These are phyloP conservation scores for Anguilla obscura DNA, from an alignment of 2,797 vertebrate genomes.

Conservation along the genomic window DNA sequence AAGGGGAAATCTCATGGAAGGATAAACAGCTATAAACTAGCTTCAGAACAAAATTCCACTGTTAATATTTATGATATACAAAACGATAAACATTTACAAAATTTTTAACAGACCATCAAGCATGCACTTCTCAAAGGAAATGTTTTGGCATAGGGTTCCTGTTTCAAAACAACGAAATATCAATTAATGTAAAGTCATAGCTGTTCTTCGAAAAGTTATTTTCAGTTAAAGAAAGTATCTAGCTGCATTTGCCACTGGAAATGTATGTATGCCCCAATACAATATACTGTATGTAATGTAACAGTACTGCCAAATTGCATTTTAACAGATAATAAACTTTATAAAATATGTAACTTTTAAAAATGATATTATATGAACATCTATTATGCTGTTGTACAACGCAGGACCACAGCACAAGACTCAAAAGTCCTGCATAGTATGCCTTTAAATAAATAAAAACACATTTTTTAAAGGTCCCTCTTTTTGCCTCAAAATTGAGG, in stretches of 20 bases:
- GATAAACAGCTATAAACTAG: constrained; percentile 18
- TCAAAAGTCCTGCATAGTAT: no score
- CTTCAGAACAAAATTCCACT: neutral
- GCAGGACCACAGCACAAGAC: no score
- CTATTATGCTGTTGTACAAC: no score
- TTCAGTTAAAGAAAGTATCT: neutral
- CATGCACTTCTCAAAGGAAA: neutral
- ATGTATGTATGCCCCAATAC: neutral
- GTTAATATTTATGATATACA: neutral
- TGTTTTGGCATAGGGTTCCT: neutral
- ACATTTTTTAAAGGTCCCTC: neutral
- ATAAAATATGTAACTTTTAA: no score
- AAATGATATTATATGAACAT: no score
- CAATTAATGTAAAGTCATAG: neutral
- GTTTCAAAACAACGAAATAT: neutral
- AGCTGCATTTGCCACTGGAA: neutral
- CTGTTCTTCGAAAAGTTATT: neutral
- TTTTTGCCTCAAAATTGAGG: neutral
- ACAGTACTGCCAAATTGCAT: no score
- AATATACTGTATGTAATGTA: no score
- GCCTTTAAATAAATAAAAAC: no score
- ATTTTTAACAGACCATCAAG: neutral
- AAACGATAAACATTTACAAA: neutral
- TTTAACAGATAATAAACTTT: neutral
- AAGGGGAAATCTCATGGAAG: neutral